Conservation (phyloP, 1,140 invertebrate species). For the Apis cerana region DNA sequence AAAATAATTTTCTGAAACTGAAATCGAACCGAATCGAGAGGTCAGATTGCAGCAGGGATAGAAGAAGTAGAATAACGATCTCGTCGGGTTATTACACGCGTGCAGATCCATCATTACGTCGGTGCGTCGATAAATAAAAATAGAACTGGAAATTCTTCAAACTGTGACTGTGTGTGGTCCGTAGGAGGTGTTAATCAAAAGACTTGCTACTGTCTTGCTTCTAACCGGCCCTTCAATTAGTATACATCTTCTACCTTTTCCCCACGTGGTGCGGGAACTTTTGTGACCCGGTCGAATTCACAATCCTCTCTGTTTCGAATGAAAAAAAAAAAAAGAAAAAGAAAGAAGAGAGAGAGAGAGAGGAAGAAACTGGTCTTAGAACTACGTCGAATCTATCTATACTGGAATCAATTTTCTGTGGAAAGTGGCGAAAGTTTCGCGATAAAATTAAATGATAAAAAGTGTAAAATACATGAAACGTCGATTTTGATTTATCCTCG, state of each 20-base stretch:
- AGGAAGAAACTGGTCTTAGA: not conserved
- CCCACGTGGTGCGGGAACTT: constrained; percentile 24
- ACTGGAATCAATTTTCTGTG: not conserved
- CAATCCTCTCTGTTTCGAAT: constrained; percentile 2
- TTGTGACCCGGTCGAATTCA: constrained; percentile 29
- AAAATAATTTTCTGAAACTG: no score
- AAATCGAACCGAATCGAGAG: rapidly evolving
- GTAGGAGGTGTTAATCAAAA: constrained; percentile 77
- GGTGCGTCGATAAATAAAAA: constrained; percentile 35
- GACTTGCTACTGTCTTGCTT: constrained; percentile 77
- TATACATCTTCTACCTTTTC: constrained; percentile 67
- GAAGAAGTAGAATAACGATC: constrained; percentile 29
- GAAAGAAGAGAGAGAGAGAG: not conserved
- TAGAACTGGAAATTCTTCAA: constrained; percentile 47
- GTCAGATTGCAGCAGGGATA: no score
- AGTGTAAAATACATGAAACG: not conserved
- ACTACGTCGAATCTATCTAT: not conserved
- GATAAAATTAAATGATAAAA: not conserved
- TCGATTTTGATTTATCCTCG: no score
- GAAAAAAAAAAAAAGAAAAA: not conserved
- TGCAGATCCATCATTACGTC: not conserved
- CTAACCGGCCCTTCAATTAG: constrained; percentile 79
- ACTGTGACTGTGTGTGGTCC: constrained; percentile 75
- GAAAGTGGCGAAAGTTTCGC: not conserved
- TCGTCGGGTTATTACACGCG: not conserved